These are phyloP conservation scores for Pyralis farinalis DNA, from an alignment of 2,888 invertebrate genomes.

Conservation along the genomic window DNA sequence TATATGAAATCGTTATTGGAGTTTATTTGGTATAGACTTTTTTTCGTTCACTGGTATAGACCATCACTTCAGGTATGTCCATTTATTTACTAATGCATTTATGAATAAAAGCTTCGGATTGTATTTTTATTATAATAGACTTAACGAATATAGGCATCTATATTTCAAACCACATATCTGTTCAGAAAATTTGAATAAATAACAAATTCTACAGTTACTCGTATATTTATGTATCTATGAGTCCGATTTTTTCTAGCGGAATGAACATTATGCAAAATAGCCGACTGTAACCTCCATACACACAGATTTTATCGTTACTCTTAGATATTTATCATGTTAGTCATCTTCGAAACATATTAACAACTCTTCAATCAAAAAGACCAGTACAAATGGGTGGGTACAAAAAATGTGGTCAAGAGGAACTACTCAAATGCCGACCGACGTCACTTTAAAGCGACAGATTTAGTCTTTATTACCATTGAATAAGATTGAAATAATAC, in stretches of 20 bases:
- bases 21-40: too few species aligned
- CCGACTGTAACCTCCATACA: neutral
- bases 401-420: constrained; percentile 22
- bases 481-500: constrained; percentile 9
- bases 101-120: too few species aligned
- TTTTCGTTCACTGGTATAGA: too few species aligned
- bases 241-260: neutral
- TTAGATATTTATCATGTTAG: constrained; percentile 4
- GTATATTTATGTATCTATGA: neutral
- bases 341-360: constrained; percentile 21
- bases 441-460: constrained; percentile 11
- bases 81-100: too few species aligned
- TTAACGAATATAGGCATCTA: too few species aligned
- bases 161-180: too few species aligned
- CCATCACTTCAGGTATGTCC: too few species aligned
- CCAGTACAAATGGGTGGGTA: constrained; percentile 14
- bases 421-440: constrained; percentile 19
- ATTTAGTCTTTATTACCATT: constrained; percentile 2
- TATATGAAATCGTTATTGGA: too few species aligned
- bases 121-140: too few species aligned
- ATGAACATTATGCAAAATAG: neutral
- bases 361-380: constrained; percentile 11
- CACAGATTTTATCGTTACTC: neutral
- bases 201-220: neutral
- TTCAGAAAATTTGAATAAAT: neutral